phyloP scores from a whole-genome alignment of 1,140 invertebrate species.

The Venustaconcha ellipsiformis region DNA sequence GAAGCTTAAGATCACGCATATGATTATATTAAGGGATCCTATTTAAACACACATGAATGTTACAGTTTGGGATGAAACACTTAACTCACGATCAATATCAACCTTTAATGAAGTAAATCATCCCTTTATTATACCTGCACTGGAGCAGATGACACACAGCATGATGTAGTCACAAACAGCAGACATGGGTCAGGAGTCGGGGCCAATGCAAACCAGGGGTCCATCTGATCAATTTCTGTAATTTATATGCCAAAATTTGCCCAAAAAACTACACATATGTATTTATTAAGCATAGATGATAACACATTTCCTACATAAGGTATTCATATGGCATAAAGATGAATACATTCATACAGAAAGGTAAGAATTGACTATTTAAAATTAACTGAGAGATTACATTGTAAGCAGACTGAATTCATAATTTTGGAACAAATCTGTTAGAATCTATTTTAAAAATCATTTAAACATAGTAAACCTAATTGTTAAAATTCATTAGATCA shows the following conservation, averaged over 20 bases:
- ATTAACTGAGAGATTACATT: too few species aligned
- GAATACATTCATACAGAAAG: too few species aligned
- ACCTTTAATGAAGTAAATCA: background rate
- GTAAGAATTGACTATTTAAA: too few species aligned
- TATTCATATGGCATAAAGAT: too few species aligned
- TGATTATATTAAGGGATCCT: background rate
- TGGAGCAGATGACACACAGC: slow-evolving; percentile 58
- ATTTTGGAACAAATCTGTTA: too few species aligned
- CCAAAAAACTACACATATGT: background rate
- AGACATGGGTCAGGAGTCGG: slow-evolving; percentile 50
- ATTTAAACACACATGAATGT: background rate
- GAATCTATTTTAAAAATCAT: too few species aligned
- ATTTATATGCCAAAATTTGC: background rate
- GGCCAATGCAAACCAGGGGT: slow-evolving; percentile 54
- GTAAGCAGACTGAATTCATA: too few species aligned
- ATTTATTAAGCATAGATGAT: too few species aligned
- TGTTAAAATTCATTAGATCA: too few species aligned
- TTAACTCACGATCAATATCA: background rate
- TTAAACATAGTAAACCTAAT: too few species aligned
- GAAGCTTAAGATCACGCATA: background rate
- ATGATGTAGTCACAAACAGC: slow-evolving; percentile 53
- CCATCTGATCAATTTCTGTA: slow-evolving; percentile 43
- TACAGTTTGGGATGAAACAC: too few species aligned
- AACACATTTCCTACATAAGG: too few species aligned
- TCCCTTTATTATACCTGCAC: slow-evolving; percentile 45